Evolutionary conservation across 2,888 invertebrate genomes (phyloP), one percentile per base, ranked within the genome.

Genomic region (Acrobasis repandana): DNA sequence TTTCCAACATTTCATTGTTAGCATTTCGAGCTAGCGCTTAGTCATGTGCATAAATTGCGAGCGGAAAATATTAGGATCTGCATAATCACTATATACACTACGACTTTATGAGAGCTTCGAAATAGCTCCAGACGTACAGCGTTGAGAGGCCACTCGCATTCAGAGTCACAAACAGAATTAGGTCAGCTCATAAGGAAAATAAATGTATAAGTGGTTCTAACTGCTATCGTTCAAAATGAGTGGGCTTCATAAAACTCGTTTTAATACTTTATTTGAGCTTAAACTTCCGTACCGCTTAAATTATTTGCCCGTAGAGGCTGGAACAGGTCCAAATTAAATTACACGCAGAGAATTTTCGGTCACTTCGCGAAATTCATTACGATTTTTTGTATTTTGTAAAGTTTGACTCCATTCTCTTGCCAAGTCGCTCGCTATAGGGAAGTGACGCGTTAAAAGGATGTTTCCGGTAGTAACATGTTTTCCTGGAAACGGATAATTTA

Each of bases 311-410:
- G 81, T 75, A 65, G 83, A 82, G 86, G 81, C 85, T 90, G 90
- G 89, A 87, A 79, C 79, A 74, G 80, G 79, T 89, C 90, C 88
- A 90, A 91, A 90, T 91, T 88, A 85, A 88, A 90, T 90, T 90
- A 86, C 83, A 85, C 85, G 80, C 80, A 82, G 82, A 80, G 84
- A 83, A 83, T 83, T 80, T 83, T 84, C 76, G 77, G 85, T 83
- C 79, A 79, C 80, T 83, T 84, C 76, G 78, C 79, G 79, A 79
- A 85, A 86, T 84, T 85, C 76, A 79, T 85, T 86, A 81, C 78
- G 77, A 83, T 82, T 79, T 79, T 76, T 83, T 79, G 76, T 72
- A 72, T 63, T 67, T 78, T 80, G 14, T 54, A 54, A 38, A 54
- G 20, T 38, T 54, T 54, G 43, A 38, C 38, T 18, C 20, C 6